phyloP scores from a whole-genome alignment of 2,888 invertebrate species.

The Blera fallax region DNA sequence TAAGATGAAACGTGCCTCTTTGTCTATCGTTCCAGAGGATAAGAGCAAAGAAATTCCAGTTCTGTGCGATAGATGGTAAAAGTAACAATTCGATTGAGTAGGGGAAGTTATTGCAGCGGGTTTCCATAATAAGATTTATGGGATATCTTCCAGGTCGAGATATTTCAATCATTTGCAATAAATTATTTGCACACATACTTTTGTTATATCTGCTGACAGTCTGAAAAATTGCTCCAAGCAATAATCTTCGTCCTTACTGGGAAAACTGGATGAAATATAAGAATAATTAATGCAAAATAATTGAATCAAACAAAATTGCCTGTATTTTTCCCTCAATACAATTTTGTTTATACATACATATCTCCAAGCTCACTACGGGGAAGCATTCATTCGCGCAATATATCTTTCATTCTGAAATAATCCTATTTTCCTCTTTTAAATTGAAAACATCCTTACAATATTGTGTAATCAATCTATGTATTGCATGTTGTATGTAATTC shows the following conservation, averaged over 20 bases:
- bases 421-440: slow-evolving; percentile 17
- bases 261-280: too few relatives aligned
- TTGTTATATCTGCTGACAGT: not conserved
- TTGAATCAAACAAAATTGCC: too few relatives aligned
- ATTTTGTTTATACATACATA: slow-evolving; percentile 2
- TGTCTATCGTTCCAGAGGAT: not conserved
- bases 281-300: too few relatives aligned
- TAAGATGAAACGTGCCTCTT: slow-evolving; percentile 18
- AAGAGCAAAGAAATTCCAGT: not conserved
- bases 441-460: slow-evolving; percentile 22
- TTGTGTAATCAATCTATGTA: not conserved
- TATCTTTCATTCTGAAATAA: slow-evolving; percentile 14
- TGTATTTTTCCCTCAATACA: too few relatives aligned
- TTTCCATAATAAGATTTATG: not conserved
- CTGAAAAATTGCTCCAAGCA: too few relatives aligned
- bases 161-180: not conserved
- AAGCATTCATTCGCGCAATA: slow-evolving; percentile 41
- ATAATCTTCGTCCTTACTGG: too few relatives aligned
- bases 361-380: not conserved
- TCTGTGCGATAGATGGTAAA: not conserved
- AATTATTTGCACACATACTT: not conserved
- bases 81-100: not conserved
- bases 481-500: not conserved
- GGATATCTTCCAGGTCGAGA: not conserved
- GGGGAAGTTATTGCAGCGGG: not conserved